Base-by-base conservation (phyloP, 2,113 vertebrate species). In the Zosterops borbonicus region DNA sequence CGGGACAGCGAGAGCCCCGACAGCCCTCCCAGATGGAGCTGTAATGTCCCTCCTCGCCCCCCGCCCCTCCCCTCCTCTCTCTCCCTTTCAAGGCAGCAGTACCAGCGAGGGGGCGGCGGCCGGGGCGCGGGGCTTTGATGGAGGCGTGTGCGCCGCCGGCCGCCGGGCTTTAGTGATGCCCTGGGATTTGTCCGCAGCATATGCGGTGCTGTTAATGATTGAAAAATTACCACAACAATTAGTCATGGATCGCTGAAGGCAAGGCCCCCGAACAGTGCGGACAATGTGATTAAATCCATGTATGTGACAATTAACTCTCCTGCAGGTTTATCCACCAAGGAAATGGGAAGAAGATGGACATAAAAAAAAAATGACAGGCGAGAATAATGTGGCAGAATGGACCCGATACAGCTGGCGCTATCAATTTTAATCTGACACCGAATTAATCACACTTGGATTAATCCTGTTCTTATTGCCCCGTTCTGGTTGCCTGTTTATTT, bases 281-380 rank as follows among this genome's bases (percentile, higher is more conserved):
- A 97, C 98, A 98, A 98, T 99, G 97, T 99, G 99, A 99, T 99
- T 99, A 99, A 99, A 99, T 91, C 98, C 98, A 79, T 99, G 99
- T 99, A 98, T 99, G 98, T 98, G 98, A 99, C 99, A 99, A 99
- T 99, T 99, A 99, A 98, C 98, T 98, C 97, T 98, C 97, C 97
- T 97, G 98, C 98, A 98, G 97, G 97, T 98, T 97, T 97, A 98
- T 98, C 96, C 96, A 95, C 97, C 95, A 16, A 96, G 96, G 98
- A 97, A 96, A 96, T 97, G 93, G 96, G 82, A 95, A 95, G 94
- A 96, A 93, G 94, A 93, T 94, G 79, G 96, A 90, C 86, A 75
- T 81, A 93, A 95, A 90, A 91, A 47, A 95, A 94, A 95, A 92
- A 89, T 56, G 93, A 95, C 93, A 87, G 95, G 94, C 89, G 60